phyloP scores from a whole-genome alignment of 2,888 invertebrate species.

The Pachliopta kotzebuea region DNA sequence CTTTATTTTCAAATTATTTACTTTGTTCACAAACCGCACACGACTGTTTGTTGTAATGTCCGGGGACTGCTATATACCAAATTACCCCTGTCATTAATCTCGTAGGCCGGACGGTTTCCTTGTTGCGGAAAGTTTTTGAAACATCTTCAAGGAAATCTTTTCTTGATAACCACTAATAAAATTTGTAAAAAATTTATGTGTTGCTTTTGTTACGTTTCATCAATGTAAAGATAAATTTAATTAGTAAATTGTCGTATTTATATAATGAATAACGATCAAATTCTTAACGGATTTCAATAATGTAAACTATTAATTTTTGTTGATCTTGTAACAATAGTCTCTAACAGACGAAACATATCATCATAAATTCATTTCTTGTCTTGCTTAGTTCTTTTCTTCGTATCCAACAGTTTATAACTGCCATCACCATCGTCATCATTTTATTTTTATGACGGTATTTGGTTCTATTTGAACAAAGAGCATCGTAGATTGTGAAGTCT shows the following conservation, averaged over 20 bases:
- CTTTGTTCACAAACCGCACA: not conserved
- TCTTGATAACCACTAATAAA: constrained; percentile 20
- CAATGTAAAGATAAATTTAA: no score
- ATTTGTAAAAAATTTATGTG: not conserved
- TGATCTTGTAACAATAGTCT: no score
- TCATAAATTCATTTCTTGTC: no score
- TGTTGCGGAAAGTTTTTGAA: constrained; percentile 19
- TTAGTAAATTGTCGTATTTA: not conserved
- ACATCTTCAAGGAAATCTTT: constrained; percentile 18
- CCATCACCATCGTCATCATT: no score
- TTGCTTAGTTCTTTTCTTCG: no score
- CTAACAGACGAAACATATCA: no score
- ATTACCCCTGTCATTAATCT: constrained; percentile 24
- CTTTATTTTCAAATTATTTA: not conserved
- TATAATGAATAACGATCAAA: not conserved
- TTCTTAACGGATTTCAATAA: no score
- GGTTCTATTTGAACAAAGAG: no score
- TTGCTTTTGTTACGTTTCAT: not conserved
- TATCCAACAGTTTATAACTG: no score
- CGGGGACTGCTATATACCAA: constrained; percentile 6
- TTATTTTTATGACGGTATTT: no score
- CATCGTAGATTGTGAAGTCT: no score
- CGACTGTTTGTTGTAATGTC: constrained; percentile 6
- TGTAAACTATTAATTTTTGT: no score
- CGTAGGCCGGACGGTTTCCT: constrained; percentile 15